Evolutionary conservation across 2,113 vertebrate genomes (phyloP).

Genomic region (Hippolais icterina): DNA sequence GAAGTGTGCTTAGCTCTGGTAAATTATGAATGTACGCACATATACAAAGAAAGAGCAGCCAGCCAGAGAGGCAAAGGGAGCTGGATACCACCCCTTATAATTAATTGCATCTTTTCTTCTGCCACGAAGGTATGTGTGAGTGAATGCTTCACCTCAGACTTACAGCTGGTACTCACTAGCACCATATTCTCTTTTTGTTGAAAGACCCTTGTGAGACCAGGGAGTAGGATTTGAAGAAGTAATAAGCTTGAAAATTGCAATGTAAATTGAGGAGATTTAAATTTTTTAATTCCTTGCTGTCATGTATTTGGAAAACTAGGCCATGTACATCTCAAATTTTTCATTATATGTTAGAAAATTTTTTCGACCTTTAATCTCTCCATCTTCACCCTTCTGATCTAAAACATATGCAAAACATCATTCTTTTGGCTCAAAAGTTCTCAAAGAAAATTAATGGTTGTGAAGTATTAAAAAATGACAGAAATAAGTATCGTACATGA

Average conservation of each 20-base stretch:
- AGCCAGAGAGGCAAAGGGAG: neutral
- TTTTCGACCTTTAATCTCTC: neutral
- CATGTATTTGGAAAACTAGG: neutral
- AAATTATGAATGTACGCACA: neutral
- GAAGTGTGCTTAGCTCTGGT: neutral
- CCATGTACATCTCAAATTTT: neutral
- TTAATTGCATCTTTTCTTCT: neutral
- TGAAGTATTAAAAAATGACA: neutral
- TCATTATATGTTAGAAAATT: neutral
- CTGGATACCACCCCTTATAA: neutral
- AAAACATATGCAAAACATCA: neutral
- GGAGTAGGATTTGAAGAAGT: neutral
- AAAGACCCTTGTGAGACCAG: neutral
- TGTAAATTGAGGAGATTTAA: neutral
- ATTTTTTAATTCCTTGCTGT: neutral
- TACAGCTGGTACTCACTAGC: neutral
- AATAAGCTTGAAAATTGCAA: neutral
- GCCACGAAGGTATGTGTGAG: neutral
- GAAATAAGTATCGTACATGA: neutral
- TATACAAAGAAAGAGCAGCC: neutral
- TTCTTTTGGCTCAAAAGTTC: neutral
- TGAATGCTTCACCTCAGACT: neutral
- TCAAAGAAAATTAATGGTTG: neutral
- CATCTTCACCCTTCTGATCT: neutral
- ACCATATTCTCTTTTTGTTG: neutral